Percentiles rank a stretch among this genome's conserved stretches.
Evolutionary conservation across 1,140 invertebrate species (phyloP).

Genomic region (Bombus affinis): DNA sequence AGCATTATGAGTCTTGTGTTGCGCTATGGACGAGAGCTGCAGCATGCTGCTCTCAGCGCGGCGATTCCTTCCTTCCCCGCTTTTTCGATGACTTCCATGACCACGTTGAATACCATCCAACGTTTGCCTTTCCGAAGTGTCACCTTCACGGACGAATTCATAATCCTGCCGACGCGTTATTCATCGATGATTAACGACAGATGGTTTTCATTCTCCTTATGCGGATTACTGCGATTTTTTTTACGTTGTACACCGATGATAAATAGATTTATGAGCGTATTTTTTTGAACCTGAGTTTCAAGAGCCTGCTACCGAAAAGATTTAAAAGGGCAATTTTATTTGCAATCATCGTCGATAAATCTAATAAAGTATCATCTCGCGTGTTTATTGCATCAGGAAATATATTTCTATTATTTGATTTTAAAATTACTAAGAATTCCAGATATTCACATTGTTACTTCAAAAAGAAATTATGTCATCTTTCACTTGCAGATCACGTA

Average conservation of each 20-base stretch:
- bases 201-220: not conserved
- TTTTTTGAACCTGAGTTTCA: not conserved
- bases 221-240: not conserved
- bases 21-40: not conserved
- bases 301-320: too few species aligned
- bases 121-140: not conserved
- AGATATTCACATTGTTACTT: too few species aligned
- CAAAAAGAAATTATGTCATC: too few species aligned
- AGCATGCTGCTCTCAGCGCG: not conserved
- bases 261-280: too few species aligned
- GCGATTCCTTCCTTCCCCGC: slow-evolving; percentile 53
- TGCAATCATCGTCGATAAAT: too few species aligned
- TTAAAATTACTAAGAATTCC: too few species aligned
- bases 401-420: too few species aligned
- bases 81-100: slow-evolving; percentile 4
- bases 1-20: not conserved
- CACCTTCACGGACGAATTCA: slow-evolving; percentile 24
- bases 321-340: too few species aligned
- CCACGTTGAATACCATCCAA: not conserved
- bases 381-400: too few species aligned
- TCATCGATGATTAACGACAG: not conserved
- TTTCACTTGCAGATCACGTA: too few species aligned
- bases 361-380: too few species aligned
- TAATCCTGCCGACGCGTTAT: slow-evolving; percentile 1
- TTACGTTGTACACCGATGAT: not conserved